Evolutionary conservation across 2,888 invertebrate genomes (phyloP).

Genomic region (Acleris holmiana): DNA sequence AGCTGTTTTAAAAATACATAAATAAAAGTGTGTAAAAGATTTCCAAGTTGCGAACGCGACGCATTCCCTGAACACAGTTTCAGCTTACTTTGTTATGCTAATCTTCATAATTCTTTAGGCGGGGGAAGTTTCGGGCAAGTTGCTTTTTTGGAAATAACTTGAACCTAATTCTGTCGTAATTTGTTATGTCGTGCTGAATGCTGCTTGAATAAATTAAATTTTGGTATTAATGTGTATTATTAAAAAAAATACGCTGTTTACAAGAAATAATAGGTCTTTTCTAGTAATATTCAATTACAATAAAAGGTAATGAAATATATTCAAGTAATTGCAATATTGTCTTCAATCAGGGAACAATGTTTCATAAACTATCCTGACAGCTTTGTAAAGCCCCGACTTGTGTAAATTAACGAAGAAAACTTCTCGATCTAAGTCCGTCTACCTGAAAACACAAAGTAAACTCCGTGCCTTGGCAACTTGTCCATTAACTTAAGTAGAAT

Average conservation of each 20-base stretch:
- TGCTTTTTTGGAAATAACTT: slow-evolving; percentile 80
- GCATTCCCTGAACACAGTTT: slow-evolving; percentile 75
- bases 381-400: slow-evolving; percentile 77
- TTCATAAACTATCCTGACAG: slow-evolving; percentile 69
- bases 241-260: too few species aligned
- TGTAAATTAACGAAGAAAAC: slow-evolving; percentile 83
- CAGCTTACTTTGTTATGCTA: slow-evolving; percentile 83
- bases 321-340: slow-evolving; percentile 47
- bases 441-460: slow-evolving; percentile 84
- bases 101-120: slow-evolving; percentile 82
- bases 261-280: too few species aligned
- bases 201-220: slow-evolving; percentile 24
- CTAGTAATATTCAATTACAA: too few species aligned
- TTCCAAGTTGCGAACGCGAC: slow-evolving; percentile 65
- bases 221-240: neutral
- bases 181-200: slow-evolving; percentile 56
- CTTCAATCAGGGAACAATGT: slow-evolving; percentile 55
- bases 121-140: slow-evolving; percentile 72
- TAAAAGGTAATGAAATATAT: slow-evolving; percentile 24
- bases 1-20: slow-evolving; percentile 38
- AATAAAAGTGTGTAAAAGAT: slow-evolving; percentile 56
- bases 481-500: slow-evolving; percentile 84
- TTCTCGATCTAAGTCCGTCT: slow-evolving; percentile 81
- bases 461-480: slow-evolving; percentile 81
- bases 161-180: slow-evolving; percentile 74